Evolutionary conservation across 2,888 invertebrate species (phyloP).

Genomic region (Allolobophora icterica): DNA sequence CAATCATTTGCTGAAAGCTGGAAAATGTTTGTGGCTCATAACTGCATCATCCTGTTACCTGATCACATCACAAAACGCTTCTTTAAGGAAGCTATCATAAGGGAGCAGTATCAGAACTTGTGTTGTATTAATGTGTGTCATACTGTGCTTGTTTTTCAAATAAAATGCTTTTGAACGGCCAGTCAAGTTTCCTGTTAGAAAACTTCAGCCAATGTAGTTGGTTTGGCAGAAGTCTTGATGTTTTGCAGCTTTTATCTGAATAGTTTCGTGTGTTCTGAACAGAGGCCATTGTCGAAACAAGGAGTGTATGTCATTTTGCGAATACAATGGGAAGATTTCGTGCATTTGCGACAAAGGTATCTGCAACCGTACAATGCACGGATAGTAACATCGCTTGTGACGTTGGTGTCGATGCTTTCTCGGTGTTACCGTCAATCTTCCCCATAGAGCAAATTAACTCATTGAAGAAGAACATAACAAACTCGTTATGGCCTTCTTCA

Average conservation of each 20-base stretch:
- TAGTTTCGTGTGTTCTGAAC: slow-evolving; percentile 12
- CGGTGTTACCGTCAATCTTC: background rate
- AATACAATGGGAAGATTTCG: slow-evolving; percentile 80
- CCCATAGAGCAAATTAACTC: background rate
- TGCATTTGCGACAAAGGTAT: slow-evolving; percentile 89
- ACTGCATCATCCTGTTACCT: no score
- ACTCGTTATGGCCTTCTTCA: background rate
- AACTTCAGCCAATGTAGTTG: background rate
- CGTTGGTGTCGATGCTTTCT: background rate
- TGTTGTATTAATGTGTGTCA: background rate
- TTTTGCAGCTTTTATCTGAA: background rate
- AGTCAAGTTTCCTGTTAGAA: background rate
- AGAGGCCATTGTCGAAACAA: slow-evolving; percentile 79
- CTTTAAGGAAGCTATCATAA: background rate
- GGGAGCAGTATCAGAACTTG: background rate
- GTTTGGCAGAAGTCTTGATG: background rate
- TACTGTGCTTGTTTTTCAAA: no score
- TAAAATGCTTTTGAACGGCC: no score
- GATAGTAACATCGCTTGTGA: background rate
- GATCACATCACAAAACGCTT: background rate
- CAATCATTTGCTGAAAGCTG: background rate
- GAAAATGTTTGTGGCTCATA: background rate
- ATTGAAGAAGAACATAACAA: no score
- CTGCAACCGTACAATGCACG: background rate
- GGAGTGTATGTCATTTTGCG: slow-evolving; percentile 92